Percentiles rank a stretch among this genome's conserved stretches.
phyloP scores from a whole-genome alignment of 2,113 vertebrate species.

The Egretta garzetta region DNA sequence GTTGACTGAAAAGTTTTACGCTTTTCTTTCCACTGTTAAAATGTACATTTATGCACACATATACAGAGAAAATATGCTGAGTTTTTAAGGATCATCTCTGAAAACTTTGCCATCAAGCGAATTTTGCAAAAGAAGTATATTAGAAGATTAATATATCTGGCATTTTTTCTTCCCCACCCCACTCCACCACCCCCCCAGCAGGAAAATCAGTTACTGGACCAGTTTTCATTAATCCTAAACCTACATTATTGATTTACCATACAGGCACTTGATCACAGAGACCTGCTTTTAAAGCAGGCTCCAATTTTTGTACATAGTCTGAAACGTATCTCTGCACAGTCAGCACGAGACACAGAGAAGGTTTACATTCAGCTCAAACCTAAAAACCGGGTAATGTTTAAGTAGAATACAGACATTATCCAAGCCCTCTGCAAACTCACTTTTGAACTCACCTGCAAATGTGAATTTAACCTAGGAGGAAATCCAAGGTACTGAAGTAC shows the following conservation, averaged over 20 bases:
- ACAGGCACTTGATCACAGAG: not conserved
- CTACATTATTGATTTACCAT: not conserved
- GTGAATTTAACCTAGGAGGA: not conserved
- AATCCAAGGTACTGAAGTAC: not conserved
- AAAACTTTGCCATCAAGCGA: not conserved
- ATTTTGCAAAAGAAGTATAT: not conserved
- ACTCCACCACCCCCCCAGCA: too few relatives aligned
- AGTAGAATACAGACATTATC: not conserved
- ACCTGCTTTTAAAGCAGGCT: not conserved
- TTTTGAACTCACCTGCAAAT: not conserved
- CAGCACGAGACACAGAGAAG: not conserved
- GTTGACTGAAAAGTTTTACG: not conserved
- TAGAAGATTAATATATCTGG: not conserved
- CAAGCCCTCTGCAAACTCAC: not conserved
- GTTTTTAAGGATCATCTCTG: not conserved
- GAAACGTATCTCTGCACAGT: not conserved
- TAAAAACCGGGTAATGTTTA: rapidly evolving
- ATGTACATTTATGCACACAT: not conserved
- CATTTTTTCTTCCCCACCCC: not conserved
- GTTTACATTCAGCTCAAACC: not conserved
- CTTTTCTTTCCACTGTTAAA: not conserved
- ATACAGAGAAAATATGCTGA: not conserved
- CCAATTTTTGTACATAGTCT: not conserved
- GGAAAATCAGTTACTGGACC: not conserved
- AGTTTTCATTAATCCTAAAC: not conserved